These are phyloP conservation scores for Cataglyphis livida DNA, from an alignment of 2,888 invertebrate species.

Conservation along the genomic window DNA sequence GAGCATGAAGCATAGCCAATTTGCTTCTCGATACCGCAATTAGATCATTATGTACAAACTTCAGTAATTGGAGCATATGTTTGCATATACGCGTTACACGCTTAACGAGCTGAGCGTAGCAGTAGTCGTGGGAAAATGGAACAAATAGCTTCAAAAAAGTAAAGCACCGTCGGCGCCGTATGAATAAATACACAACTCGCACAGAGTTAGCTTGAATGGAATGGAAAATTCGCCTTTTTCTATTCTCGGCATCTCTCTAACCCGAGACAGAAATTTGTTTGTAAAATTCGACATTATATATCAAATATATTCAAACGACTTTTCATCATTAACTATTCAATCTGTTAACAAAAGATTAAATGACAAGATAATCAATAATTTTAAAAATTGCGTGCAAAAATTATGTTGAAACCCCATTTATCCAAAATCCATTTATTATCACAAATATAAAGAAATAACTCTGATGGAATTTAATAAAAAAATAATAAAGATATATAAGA, in stretches of 20 bases:
- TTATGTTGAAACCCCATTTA: background rate
- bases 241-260: background rate
- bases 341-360: constrained; percentile 7
- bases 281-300: constrained; percentile 30
- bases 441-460: background rate
- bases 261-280: constrained; percentile 31
- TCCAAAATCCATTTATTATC: background rate
- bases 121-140: constrained; percentile 9
- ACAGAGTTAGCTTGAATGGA: background rate
- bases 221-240: constrained; percentile 20
- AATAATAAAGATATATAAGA: background rate
- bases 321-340: constrained; percentile 1
- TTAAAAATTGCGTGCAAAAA: background rate
- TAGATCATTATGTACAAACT: constrained; percentile 55
- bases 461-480: background rate
- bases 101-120: constrained; percentile 30
- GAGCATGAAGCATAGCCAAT: constrained; percentile 38
- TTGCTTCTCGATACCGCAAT: constrained; percentile 49
- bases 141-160: constrained; percentile 22
- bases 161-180: constrained; percentile 9
- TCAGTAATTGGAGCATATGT: constrained; percentile 45
- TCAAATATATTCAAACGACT: constrained; percentile 15
- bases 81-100: constrained; percentile 21
- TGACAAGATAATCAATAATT: constrained; percentile 2
- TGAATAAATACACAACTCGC: constrained; percentile 35